Base-by-base conservation (phyloP, 2,888 invertebrate species). In the Idaea dimidiata region DNA sequence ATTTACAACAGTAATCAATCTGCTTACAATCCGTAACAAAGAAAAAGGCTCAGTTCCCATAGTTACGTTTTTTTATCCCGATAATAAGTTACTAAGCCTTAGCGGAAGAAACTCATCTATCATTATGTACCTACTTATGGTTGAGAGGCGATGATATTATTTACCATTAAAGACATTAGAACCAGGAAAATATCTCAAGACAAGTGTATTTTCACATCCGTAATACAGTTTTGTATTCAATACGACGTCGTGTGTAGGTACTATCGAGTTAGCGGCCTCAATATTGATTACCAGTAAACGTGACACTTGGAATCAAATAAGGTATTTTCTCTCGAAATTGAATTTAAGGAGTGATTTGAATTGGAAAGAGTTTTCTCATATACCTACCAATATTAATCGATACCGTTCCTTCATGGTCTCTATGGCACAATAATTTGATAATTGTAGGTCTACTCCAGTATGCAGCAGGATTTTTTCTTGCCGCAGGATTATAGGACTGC, bases 211-310 rank as follows among this genome's bases (percentile, higher is more conserved):
- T 64, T 73, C 68, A 76, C 77, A 82, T 84, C 83, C 86, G 82
- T 80, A 81, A 83, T 76, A 64, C 69, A 67, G 75, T 78, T 82
- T 79, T 76, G 78, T 86, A 87, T 87, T 86, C 86, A 73, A 77
- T 70, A 73, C 75, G 73, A 68, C 66, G 57, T 58, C 43, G 43
- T 10, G 43, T 3, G 43, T 43, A 14, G 43, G 43, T 43, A 43
- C 43, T 43, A 10, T 43, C 10, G 43, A 43, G 43, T 43, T 75
- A 79, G 84, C 80, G 80, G 71, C 86, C 81, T 77, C 86, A 87
- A 88, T 89, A 87, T 79, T 83, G 83, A 88, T 84, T 79, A 81
- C 69, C 68, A 67, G 68, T 64, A 73, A 70, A 86, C 86, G 89
- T 89, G 87, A 84, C 80, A 76, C 72, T 75, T 73, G 74, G 73